Conservation (phyloP, 2,113 vertebrate genomes). For the Alexandromys fortis region DNA sequence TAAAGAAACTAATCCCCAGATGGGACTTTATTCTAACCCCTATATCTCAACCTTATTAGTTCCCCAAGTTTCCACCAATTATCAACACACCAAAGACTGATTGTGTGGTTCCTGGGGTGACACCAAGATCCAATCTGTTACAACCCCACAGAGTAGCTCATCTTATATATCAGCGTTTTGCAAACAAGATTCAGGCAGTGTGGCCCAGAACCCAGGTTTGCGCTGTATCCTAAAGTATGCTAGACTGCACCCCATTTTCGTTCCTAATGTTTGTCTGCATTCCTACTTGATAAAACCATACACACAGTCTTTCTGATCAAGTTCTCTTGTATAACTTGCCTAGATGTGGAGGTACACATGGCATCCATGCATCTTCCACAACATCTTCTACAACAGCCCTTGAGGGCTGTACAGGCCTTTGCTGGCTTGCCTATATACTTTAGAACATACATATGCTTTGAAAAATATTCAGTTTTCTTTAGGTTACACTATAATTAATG, state of each 20-base stretch:
- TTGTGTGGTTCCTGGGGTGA: not conserved
- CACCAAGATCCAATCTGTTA: not conserved
- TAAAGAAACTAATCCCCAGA: not conserved
- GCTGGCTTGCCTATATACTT: not conserved
- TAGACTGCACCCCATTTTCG: not conserved
- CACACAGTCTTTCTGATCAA: not conserved
- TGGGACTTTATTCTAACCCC: not conserved
- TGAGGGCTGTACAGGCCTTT: not conserved
- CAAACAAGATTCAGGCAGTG: not conserved
- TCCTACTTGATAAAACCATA: not conserved
- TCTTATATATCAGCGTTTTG: not conserved
- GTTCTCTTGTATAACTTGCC: not conserved
- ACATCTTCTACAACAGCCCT: not conserved
- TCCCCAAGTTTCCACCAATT: not conserved
- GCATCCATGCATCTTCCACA: not conserved
- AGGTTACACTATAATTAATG: not conserved
- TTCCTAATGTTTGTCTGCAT: not conserved
- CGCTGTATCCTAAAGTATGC: not conserved
- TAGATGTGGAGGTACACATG: not conserved
- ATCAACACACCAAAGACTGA: not conserved
- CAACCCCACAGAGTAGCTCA: not conserved
- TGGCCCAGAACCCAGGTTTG: not conserved
- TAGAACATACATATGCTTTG: not conserved
- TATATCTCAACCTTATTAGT: not conserved
- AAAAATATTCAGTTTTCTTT: constrained; percentile 5